phyloP scores from a whole-genome alignment of 2,888 invertebrate genomes.

The Adineta ricciae region DNA sequence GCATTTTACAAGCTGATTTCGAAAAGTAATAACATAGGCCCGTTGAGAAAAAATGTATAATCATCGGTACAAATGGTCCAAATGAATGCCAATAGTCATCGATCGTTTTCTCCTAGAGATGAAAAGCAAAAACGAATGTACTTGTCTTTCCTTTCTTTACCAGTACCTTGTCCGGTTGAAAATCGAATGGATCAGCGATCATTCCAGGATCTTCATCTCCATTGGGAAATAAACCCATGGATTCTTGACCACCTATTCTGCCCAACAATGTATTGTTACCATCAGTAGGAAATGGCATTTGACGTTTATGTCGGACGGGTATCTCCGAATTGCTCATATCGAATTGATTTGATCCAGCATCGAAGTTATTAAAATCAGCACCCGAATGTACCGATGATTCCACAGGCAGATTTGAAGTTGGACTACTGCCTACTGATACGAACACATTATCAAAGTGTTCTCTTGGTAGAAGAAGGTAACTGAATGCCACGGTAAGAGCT shows the following conservation, averaged over 20 bases:
- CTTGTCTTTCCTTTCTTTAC: not conserved
- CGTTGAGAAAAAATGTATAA: constrained; percentile 70
- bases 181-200: not conserved
- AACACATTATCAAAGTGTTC: constrained; percentile 35
- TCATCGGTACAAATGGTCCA: constrained; percentile 33
- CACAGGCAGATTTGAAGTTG: not conserved
- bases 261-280: not conserved
- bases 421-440: constrained; percentile 24
- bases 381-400: not conserved
- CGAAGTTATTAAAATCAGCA: constrained; percentile 25
- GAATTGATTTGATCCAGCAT: constrained; percentile 1
- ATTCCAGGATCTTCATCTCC: not conserved
- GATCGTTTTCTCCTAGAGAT: constrained; percentile 25
- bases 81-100: constrained; percentile 35
- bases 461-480: constrained; percentile 38
- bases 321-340: not conserved
- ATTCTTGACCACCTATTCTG: not conserved
- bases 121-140: not conserved
- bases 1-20: constrained; percentile 88
- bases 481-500: constrained; percentile 39
- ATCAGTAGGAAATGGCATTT: not conserved
- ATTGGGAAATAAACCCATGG: not conserved
- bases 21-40: constrained; percentile 82
- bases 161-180: not conserved
- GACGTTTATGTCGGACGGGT: not conserved